Evolutionary conservation across 2,797 vertebrate species (phyloP).

Genomic region (Rousettus madagascariensis): DNA sequence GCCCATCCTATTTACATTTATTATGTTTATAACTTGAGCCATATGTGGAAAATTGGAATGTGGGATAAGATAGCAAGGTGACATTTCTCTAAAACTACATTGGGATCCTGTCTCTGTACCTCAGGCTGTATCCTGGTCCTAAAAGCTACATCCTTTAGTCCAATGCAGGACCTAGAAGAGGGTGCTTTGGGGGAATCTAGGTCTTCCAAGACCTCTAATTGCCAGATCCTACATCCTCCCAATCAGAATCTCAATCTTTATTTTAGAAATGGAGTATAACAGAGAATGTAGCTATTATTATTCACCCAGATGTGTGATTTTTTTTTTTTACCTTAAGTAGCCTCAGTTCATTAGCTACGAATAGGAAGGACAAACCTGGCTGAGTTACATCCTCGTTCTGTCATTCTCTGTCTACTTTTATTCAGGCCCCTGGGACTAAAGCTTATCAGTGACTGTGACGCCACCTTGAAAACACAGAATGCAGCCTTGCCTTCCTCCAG

Average conservation of each 20-base stretch:
- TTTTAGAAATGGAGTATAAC: neutral
- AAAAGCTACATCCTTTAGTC: neutral
- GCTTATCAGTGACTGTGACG: neutral
- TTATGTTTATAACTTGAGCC: neutral
- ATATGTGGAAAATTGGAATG: neutral
- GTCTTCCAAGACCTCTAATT: neutral
- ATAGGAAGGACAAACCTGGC: neutral
- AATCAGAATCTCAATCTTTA: neutral
- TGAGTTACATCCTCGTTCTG: neutral
- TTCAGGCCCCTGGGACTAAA: neutral
- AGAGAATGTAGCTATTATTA: neutral
- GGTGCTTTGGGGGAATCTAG: neutral
- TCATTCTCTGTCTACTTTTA: neutral
- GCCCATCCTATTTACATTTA: neutral
- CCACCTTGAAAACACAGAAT: neutral
- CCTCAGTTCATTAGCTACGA: neutral
- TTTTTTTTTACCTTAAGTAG: neutral
- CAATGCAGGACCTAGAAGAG: neutral
- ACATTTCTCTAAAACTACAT: neutral
- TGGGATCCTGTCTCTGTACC: neutral
- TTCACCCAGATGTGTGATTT: neutral
- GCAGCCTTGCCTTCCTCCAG: neutral
- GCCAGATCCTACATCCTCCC: neutral
- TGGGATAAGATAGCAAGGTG: neutral
- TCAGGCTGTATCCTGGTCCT: neutral